These are phyloP conservation scores for Clarias laeviceps DNA, from an alignment of 2,797 vertebrate genomes.

Conservation along the genomic window DNA sequence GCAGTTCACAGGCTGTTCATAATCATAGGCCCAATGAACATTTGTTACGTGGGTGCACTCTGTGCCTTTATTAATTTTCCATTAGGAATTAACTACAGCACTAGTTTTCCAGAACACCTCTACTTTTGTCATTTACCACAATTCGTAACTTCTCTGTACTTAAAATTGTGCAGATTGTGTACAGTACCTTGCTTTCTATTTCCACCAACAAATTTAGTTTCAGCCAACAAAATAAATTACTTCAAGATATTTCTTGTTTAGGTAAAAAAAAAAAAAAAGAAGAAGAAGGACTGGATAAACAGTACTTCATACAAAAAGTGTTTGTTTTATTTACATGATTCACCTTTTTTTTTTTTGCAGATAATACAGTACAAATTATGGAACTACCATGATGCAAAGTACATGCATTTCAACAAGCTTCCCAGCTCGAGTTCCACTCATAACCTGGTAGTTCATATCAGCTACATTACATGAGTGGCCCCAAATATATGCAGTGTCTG, in stretches of 20 bases:
- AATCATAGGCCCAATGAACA: slow-evolving; percentile 18
- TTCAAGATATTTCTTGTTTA: neutral
- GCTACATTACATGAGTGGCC: neutral
- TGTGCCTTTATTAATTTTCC: slow-evolving; percentile 13
- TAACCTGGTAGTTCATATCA: too few relatives aligned
- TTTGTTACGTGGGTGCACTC: slow-evolving; percentile 32
- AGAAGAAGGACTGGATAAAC: neutral
- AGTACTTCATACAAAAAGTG: neutral
- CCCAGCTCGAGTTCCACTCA: neutral
- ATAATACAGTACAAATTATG: neutral
- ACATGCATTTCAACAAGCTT: neutral
- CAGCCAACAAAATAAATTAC: neutral
- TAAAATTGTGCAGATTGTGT: neutral
- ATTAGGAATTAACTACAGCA: slow-evolving; percentile 1
- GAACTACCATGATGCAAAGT: neutral
- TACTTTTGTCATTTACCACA: slow-evolving; percentile 22
- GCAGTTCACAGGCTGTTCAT: slow-evolving; percentile 16
- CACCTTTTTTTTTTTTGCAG: too few relatives aligned
- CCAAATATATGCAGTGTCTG: neutral
- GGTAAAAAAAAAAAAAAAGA: neutral
- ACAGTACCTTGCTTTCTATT: neutral
- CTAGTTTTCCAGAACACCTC: neutral
- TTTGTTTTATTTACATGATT: neutral
- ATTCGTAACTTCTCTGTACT: slow-evolving; percentile 12
- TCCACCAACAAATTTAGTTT: neutral